Evolutionary conservation across 2,797 vertebrate species (phyloP).

Genomic region (Pangasius larnaudii): DNA sequence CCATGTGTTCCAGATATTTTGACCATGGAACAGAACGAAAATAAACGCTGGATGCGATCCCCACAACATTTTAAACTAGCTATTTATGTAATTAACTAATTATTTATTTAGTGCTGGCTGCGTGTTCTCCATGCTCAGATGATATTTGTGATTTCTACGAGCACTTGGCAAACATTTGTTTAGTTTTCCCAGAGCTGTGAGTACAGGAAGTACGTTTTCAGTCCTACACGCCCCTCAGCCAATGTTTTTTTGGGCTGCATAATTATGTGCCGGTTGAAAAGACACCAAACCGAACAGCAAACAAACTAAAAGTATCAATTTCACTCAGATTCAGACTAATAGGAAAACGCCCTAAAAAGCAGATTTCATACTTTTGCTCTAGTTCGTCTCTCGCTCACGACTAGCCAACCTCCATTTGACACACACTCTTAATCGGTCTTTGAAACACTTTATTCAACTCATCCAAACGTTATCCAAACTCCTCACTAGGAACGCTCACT

Average conservation of each 20-base stretch:
- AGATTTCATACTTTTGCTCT: not conserved
- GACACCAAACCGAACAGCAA: not conserved
- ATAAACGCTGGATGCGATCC: not conserved
- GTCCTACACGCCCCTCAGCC: not conserved
- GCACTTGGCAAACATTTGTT: not conserved
- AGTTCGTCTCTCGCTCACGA: not conserved
- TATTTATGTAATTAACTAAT: conserved; percentile 34
- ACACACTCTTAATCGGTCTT: conserved; percentile 52
- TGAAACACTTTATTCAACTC: conserved; percentile 9
- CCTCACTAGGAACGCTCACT: conserved; percentile 10
- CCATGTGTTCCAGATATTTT: not conserved
- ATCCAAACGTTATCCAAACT: not conserved
- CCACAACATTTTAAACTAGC: not conserved
- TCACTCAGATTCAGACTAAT: not conserved
- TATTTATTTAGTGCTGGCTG: conserved; percentile 31
- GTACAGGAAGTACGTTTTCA: not conserved
- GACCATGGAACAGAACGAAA: not conserved
- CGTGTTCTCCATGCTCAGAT: conserved; percentile 4
- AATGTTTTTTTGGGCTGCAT: not conserved
- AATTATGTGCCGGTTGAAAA: not conserved
- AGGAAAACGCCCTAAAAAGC: not conserved
- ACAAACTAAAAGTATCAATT: not conserved
- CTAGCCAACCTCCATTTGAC: conserved; percentile 53
- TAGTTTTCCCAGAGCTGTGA: not conserved
- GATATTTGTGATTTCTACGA: not conserved